Evolutionary conservation across 1,140 invertebrate genomes (phyloP).

Genomic region (Aleiodes sp.): DNA sequence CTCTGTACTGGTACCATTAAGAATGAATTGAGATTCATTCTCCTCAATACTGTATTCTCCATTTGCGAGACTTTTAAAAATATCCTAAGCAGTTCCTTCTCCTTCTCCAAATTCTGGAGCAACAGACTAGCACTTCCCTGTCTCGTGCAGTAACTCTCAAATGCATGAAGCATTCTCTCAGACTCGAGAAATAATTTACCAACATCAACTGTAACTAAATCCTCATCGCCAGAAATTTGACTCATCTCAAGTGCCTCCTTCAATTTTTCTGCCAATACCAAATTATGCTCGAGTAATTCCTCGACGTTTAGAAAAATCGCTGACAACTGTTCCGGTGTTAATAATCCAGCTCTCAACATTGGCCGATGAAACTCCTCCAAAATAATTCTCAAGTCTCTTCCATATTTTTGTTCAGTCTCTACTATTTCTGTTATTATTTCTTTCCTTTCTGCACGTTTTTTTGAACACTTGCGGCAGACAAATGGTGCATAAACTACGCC

Average conservation of each 20-base stretch:
- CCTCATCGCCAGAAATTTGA: constrained; percentile 73
- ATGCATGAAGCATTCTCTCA: constrained; percentile 92
- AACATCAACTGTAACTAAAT: constrained; percentile 88
- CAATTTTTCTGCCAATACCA: constrained; percentile 84
- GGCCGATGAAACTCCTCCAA: constrained; percentile 94
- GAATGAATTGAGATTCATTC: constrained; percentile 97
- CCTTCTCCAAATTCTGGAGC: constrained; percentile 91
- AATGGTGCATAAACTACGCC: constrained; percentile 79
- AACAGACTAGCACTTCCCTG: constrained; percentile 89
- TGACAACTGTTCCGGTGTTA: constrained; percentile 83
- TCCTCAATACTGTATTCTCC: constrained; percentile 90
- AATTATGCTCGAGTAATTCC: constrained; percentile 90
- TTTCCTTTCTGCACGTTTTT: constrained; percentile 87
- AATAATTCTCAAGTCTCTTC: constrained; percentile 89
- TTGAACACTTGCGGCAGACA: constrained; percentile 87
- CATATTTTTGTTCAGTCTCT: constrained; percentile 96
- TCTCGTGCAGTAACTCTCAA: constrained; percentile 93
- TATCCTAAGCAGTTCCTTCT: constrained; percentile 93
- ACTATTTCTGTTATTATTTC: constrained; percentile 96
- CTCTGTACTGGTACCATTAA: constrained; percentile 94
- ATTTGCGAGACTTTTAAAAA: constrained; percentile 96
- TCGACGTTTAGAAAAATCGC: constrained; percentile 94
- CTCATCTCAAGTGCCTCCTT: constrained; percentile 89
- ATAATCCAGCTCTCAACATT: constrained; percentile 87
- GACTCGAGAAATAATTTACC: constrained; percentile 91